Base-by-base conservation (phyloP, 35 echinoderm and acorn worm genomes). In the Patiria miniata region DNA sequence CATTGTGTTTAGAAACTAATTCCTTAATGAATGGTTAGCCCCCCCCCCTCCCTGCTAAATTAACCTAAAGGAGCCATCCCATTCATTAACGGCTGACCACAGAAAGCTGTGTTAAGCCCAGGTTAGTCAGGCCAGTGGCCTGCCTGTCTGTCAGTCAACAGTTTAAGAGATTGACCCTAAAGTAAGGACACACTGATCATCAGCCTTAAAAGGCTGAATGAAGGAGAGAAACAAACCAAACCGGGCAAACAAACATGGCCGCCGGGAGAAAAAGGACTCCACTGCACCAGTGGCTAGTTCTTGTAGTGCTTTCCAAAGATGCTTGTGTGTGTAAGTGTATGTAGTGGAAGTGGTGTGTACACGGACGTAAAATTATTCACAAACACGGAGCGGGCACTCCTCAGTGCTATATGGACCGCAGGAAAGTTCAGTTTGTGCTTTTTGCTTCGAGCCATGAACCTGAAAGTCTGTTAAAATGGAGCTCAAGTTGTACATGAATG, bases 291-390 rank as follows among this genome's bases (percentile, higher is more conserved):
- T 14, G 26, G 23, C 65, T 23, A 73, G 65, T 28, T 21, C 19
- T 30, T 73, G 65, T 73, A 73, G 65, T 73, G 65, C 26, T 34
- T 34, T 73, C 10, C 29, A 32, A 73, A 73, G 26, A 8, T 73
- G 26, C 26, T 18, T 47, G 4, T 73, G 65, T 73, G 65, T 73
- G 34, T 73, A 73, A 36, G 34, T 73, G 2, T 73, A 73, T 73
- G 65, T 73, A 73, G 65, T 73, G 65, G 65, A 73, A 73, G 65
- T 73, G 65, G 26, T 73, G 7, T 73, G 65, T 73, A 73, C 19
- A 73, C 65, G 10, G 34, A 14, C 14, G 26, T 73, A 73, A 73
- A 73, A 73, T 12, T 73, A 73, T 73, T 73, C 26, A 73, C 65
- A 73, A 73, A 73, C 65, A 73, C 34, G 26, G 26, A 26, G 42